These are phyloP conservation scores for Hypanus sabinus DNA, from an alignment of 2,113 vertebrate genomes.

Conservation along the genomic window DNA sequence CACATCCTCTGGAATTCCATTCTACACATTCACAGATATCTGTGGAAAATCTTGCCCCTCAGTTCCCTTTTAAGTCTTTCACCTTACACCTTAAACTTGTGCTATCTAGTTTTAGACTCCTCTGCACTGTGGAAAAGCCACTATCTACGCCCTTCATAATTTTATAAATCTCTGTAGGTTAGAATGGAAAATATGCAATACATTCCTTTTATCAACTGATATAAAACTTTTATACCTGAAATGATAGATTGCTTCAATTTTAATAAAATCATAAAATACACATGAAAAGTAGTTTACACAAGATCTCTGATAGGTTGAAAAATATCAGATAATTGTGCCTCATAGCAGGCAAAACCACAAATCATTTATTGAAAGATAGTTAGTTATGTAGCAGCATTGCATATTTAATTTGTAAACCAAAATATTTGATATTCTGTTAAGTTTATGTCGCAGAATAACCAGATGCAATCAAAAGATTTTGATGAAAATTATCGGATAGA, in stretches of 20 bases:
- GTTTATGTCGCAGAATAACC: conserved; percentile 2
- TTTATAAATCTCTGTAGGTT: too few relatives aligned
- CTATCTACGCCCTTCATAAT: too few relatives aligned
- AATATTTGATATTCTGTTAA: neutral
- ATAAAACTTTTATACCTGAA: conserved; percentile 50
- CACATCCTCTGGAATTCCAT: too few relatives aligned
- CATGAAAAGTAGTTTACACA: neutral
- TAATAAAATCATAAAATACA: conserved; percentile 17
- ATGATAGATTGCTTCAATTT: neutral
- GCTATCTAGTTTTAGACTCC: neutral
- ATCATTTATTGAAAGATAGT: neutral
- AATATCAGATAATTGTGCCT: neutral
- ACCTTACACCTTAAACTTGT: too few relatives aligned
- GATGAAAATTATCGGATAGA: neutral
- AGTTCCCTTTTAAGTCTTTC: too few relatives aligned
- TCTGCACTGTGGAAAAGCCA: neutral
- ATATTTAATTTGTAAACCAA: neutral
- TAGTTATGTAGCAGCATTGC: neutral
- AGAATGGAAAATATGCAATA: too few relatives aligned
- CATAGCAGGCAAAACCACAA: neutral
- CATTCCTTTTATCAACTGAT: neutral
- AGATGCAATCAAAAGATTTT: neutral
- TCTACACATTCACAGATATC: too few relatives aligned
- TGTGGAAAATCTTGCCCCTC: too few relatives aligned
- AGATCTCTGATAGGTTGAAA: neutral